Percentiles rank a stretch among this genome's conserved stretches.
phyloP scores from a whole-genome alignment of 37 sponge, comb jelly and placozoan genomes.

The Axinella damicornis region DNA sequence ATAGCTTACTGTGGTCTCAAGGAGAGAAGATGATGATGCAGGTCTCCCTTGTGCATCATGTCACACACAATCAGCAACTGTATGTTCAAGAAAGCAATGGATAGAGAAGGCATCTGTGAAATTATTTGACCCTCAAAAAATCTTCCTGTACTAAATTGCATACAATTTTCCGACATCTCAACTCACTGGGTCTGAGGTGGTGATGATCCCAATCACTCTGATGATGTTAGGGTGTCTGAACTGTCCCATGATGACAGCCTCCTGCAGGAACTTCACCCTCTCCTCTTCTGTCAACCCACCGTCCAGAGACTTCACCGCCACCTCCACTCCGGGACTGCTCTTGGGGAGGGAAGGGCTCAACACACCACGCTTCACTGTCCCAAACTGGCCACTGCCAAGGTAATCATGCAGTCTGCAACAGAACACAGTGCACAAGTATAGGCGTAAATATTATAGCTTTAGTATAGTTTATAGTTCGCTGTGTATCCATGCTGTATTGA shows the following conservation, averaged over 20 bases:
- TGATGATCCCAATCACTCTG: conserved; percentile 16
- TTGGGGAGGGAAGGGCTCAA: background rate
- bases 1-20: no score
- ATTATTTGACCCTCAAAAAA: no score
- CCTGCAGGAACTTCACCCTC: conserved; percentile 53
- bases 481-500: no score
- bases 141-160: no score
- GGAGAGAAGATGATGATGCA: no score
- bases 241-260: conserved; percentile 68
- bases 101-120: background rate
- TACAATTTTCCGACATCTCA: no score
- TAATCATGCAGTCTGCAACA: background rate
- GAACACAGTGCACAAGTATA: no score
- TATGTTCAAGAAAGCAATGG: background rate
- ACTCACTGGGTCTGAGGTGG: no score
- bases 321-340: conserved; percentile 10
- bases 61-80: conserved; percentile 28
- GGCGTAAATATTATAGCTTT: no score
- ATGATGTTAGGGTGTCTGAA: conserved; percentile 60
- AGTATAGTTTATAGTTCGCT: no score
- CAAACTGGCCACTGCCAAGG: conserved; percentile 51
- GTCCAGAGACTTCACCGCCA: conserved; percentile 55
- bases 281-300: conserved; percentile 32
- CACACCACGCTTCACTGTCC: conserved; percentile 34
- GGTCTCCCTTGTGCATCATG: background rate